phyloP scores from a whole-genome alignment of 2,797 vertebrate species.

The Cuculus canorus region DNA sequence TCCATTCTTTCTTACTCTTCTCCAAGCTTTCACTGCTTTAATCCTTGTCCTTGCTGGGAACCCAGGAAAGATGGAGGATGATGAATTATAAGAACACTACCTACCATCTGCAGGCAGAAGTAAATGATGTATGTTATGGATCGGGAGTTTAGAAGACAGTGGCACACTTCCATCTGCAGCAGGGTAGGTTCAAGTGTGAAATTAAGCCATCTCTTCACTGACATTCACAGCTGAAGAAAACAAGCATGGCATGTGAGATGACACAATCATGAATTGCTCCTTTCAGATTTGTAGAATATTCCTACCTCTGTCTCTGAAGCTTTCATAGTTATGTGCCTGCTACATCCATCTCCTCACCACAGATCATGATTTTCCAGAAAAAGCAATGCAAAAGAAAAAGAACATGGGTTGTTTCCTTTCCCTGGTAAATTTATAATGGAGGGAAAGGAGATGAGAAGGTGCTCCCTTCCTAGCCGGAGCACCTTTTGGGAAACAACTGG shows the following conservation, averaged over 20 bases:
- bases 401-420: background rate
- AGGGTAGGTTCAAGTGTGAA: background rate
- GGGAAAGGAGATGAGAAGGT: background rate
- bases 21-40: background rate
- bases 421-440: background rate
- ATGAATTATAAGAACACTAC: background rate
- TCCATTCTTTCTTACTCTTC: background rate
- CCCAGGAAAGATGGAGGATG: background rate
- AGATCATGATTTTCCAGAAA: background rate
- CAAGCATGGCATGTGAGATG: background rate
- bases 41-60: background rate
- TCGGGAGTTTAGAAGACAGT: background rate
- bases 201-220: accelerated
- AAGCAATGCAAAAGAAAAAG: background rate
- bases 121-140: background rate
- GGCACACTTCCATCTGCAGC: background rate
- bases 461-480: background rate
- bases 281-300: conserved; percentile 1
- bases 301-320: background rate
- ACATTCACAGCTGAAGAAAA: background rate
- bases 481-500: background rate
- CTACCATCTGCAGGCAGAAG: background rate
- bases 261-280: background rate
- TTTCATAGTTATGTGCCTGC: background rate
- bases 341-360: background rate